phyloP scores from a whole-genome alignment of 2,888 invertebrate genomes.

The Oxyscelio sp. region DNA sequence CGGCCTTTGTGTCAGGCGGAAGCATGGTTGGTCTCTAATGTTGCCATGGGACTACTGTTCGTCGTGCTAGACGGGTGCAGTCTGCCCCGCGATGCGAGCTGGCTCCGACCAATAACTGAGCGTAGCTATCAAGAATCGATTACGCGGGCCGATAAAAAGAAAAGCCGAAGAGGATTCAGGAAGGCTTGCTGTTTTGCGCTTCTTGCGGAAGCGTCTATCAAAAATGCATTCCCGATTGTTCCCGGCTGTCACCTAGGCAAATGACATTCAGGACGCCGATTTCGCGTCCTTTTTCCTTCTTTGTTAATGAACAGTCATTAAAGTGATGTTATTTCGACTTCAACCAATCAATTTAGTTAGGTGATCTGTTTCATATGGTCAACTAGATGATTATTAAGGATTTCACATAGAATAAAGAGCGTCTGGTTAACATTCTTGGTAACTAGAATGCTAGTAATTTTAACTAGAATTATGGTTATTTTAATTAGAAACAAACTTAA shows the following conservation, averaged over 20 bases:
- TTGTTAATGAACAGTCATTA: conserved; percentile 5
- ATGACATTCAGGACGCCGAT: conserved; percentile 52
- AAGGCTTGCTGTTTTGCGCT: conserved; percentile 57
- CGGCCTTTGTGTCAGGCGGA: conserved; percentile 86
- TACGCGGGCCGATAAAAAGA: conserved; percentile 65
- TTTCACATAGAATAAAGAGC: no score
- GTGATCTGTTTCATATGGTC: no score
- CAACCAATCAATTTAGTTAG: no score
- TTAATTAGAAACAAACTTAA: no score
- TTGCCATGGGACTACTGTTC: conserved; percentile 75
- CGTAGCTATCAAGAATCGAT: conserved; percentile 76
- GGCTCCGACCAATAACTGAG: conserved; percentile 69
- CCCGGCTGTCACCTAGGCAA: conserved; percentile 60
- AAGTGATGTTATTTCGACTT: no score
- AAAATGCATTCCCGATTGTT: conserved; percentile 66
- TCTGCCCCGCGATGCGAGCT: conserved; percentile 50
- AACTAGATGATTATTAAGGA: no score
- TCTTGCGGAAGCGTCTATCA: conserved; percentile 63
- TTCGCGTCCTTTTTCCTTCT: conserved; percentile 2
- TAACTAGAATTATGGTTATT: no score
- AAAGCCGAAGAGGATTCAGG: conserved; percentile 57
- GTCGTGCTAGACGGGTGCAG: conserved; percentile 71
- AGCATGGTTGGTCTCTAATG: conserved; percentile 86
- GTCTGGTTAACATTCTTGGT: no score
- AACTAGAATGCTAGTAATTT: no score